Conservation (phyloP, 2,797 vertebrate species). For the Chlorospingus semifuscus region DNA sequence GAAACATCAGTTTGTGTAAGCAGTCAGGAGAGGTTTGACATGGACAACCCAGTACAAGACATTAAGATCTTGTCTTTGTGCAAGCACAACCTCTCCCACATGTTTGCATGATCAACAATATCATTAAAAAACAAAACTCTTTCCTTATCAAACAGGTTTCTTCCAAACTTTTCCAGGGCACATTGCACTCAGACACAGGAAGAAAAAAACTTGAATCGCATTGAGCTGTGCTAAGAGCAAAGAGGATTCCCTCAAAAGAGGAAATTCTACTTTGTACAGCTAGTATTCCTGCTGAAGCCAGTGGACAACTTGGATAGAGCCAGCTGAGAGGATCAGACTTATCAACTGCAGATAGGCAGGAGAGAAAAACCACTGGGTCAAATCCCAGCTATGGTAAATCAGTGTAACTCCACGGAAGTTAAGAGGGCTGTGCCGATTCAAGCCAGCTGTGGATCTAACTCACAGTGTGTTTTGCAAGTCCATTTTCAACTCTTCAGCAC, state of each 20-base stretch:
- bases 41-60: background rate
- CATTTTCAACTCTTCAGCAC: conserved; percentile 50
- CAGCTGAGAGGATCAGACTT: background rate
- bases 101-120: background rate
- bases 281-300: background rate
- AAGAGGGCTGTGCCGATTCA: background rate
- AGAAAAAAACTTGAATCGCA: background rate
- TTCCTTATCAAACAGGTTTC: background rate
- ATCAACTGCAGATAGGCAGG: background rate
- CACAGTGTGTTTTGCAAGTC: conserved; percentile 48
- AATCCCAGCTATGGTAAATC: background rate
- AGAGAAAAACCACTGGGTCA: background rate
- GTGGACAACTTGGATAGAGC: background rate
- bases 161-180: background rate
- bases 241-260: background rate
- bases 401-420: background rate
- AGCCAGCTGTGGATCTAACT: conserved; percentile 29
- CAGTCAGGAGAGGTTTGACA: background rate
- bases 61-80: background rate
- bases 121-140: background rate
- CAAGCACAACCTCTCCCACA: background rate
- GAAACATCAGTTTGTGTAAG: background rate
- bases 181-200: background rate
- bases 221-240: background rate
- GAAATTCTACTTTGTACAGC: background rate